Evolutionary conservation across 2,888 invertebrate genomes (phyloP), one percentile per base, ranked within the genome.

Genomic region (Troilus luridus): DNA sequence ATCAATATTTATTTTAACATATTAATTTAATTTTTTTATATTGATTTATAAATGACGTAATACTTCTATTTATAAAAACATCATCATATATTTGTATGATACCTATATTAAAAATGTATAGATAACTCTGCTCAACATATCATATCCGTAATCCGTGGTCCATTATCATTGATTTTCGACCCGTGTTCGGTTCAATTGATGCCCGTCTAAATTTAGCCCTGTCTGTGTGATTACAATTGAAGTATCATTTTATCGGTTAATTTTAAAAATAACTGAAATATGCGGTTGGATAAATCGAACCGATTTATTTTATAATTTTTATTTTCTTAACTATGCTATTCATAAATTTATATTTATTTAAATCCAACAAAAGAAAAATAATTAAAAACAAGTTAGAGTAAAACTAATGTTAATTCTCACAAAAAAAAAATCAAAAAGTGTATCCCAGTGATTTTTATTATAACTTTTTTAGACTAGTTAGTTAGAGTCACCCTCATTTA

Each of bases 151-250:
- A 85, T 85, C 85, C 56, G 85, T 58, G 56, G 41, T 85, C 56
- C 56, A 85, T n/a, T 85, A 85, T 85, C 85, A 58, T 56, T 85
- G 19, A 21, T 85, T 85, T 85, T 85, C 58, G 85, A 85, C 85
- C 85, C 56, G 10, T 85, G n/a, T 85, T 85, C 56, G 85, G 85
- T 85, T 85, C 85, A 85, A 58, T 85, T 85, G n/a, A 21, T 85
- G n/a, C n/a, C n/a, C 0, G 56, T 85, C 85, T 85, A 85, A 85
- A n/a, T 85, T 56, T 56, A 85, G 85, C 56, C 56, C 21, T 58
- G 12, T 21, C 85, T n/a, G 27, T n/a, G n/a, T 56, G 85, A 85
- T 85, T 85, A 85, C 56, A 56, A 58, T 85, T 85, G 85, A 56
- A 85, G 56, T 85, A 56, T 77, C 41, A 14, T 41, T 77, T 77